A percentile compares a stretch with the other conserved stretches of the same genome.
These are phyloP conservation scores for Camponotus pennsylvanicus DNA, from an alignment of 1,140 invertebrate species.

Conservation along the genomic window DNA sequence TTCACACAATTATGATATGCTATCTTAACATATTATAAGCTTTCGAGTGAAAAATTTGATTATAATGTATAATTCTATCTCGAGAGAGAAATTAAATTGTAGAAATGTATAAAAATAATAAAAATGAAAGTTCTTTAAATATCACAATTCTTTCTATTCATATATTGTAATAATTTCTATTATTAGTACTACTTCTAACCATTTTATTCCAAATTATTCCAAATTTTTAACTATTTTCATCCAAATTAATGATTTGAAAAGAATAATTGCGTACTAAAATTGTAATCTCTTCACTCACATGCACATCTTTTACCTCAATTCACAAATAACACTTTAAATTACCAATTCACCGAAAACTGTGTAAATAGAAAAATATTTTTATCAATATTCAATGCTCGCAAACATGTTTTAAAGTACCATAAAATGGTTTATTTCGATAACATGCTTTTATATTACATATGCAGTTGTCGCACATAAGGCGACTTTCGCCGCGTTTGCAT, in stretches of 20 bases:
- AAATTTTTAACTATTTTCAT: too few relatives aligned
- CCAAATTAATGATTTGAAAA: neutral
- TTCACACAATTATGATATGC: neutral
- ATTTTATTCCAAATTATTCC: neutral
- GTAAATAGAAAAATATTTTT: constrained; percentile 64
- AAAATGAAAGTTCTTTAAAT: neutral
- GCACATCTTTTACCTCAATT: neutral
- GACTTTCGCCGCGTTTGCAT: constrained; percentile 46
- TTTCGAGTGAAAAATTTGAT: neutral
- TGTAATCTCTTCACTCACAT: too few relatives aligned
- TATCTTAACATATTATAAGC: neutral
- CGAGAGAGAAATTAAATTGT: neutral
- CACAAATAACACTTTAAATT: constrained; percentile 52
- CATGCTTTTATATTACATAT: constrained; percentile 9
- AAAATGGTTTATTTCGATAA: neutral
- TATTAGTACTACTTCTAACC: neutral
- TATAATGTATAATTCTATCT: neutral
- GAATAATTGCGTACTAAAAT: neutral
- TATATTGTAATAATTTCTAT: neutral
- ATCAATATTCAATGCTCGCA: constrained; percentile 73
- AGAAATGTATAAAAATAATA: neutral
- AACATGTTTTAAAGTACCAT: constrained; percentile 59
- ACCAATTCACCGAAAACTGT: constrained; percentile 57
- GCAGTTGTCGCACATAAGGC: neutral
- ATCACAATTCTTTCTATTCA: neutral